These are phyloP conservation scores for Hyles vespertilio DNA, from an alignment of 1,140 invertebrate genomes.

Conservation along the genomic window DNA sequence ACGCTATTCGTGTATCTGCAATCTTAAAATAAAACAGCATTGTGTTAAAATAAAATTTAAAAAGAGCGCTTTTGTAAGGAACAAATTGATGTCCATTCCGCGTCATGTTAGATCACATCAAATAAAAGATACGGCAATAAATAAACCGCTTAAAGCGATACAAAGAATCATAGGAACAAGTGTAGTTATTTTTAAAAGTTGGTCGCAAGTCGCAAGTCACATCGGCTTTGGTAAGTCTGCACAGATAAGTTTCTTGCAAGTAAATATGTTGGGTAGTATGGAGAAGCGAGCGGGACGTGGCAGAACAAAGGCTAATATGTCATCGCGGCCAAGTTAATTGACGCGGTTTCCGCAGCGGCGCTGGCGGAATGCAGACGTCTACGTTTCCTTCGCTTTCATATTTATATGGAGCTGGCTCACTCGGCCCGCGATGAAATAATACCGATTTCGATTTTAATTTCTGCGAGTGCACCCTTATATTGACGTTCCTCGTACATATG, in stretches of 20 bases:
- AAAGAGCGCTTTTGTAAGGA: too few relatives aligned
- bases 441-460: conserved; percentile 30
- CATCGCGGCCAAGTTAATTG: conserved; percentile 70
- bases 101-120: too few relatives aligned
- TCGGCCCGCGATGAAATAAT: conserved; percentile 25
- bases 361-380: conserved; percentile 60
- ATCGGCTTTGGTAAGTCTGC: background rate
- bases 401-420: conserved; percentile 53
- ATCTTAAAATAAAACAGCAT: too few relatives aligned
- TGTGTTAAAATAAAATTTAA: too few relatives aligned
- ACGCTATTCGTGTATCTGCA: too few relatives aligned
- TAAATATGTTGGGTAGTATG: conserved; percentile 31
- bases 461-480: background rate
- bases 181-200: too few relatives aligned
- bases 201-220: background rate
- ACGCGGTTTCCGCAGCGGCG: conserved; percentile 66
- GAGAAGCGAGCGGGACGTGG: conserved; percentile 18
- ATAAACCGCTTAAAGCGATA: too few relatives aligned
- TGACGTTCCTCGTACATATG: background rate
- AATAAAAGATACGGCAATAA: too few relatives aligned
- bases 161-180: too few relatives aligned
- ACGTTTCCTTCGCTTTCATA: conserved; percentile 63
- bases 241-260: conserved; percentile 33
- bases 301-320: conserved; percentile 73
- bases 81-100: too few relatives aligned